Evolutionary conservation across 2,888 invertebrate species (phyloP), one percentile per base, ranked within the genome.

Genomic region (Cryptus viduatorius): DNA sequence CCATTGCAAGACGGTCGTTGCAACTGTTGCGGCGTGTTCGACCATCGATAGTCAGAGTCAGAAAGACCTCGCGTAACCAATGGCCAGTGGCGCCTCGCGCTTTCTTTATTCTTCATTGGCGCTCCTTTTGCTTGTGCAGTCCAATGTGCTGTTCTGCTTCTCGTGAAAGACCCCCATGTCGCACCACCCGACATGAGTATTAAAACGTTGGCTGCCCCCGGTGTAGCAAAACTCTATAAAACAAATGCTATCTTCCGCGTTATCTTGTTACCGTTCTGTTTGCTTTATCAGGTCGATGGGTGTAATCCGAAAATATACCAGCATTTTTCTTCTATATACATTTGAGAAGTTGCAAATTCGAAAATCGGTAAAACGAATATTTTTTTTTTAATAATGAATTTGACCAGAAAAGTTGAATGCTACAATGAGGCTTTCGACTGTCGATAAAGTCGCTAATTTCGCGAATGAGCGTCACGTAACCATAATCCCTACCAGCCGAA

Each of bases 191-290:
- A 89, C 86, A 87, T 86, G 82, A 90, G 90, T 89, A 90, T 89
- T 90, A 90, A 91, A 91, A 87, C 89, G 90, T 90, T 87, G 89
- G 89, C 78, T 59, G 89, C 78, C 67, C 68, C 85, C 84, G 85
- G 83, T 86, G 87, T 83, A 86, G 82, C 88, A 86, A 73, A 88
- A 87, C 87, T 88, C 89, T 89, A 89, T 91, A 24, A 24, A 24
- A 24, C 24, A 24, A 24, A 24, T 24, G 24, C 3, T 24, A 24
- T 24, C 24, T 24, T 24, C 24, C 24, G 24, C 3, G 24, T 24
- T 24, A 24, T 24, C 24, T 24, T 24, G 24, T 24, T 24, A 1
- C 24, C 24, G 2, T 24, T 24, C 24, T 24, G 24, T 24, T 24
- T 24, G 24, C 24, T 24, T 3, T 24, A 24, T 24, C 24, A 24